These are phyloP conservation scores for Ptychochromis oligacanthus DNA, from an alignment of 2,113 vertebrate genomes.

Conservation along the genomic window DNA sequence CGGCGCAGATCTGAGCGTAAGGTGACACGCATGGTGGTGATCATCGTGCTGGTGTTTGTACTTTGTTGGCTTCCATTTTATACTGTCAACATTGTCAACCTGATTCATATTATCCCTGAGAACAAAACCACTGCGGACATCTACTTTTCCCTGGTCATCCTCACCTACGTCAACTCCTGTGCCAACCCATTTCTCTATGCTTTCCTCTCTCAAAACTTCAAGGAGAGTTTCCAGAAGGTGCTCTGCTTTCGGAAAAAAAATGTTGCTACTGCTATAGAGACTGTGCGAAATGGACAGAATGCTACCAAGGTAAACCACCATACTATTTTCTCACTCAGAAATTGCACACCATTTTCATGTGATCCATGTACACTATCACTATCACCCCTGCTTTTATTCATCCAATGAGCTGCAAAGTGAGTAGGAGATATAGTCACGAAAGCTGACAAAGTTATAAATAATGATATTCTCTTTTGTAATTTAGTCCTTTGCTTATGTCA, in stretches of 20 bases:
- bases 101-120: constrained; percentile 85
- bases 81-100: constrained; percentile 88
- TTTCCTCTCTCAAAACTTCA: constrained; percentile 92
- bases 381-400: neutral
- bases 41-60: constrained; percentile 90
- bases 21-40: constrained; percentile 93
- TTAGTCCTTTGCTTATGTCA: no score
- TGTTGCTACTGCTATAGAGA: constrained; percentile 5
- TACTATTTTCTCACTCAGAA: constrained; percentile 53
- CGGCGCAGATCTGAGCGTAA: constrained; percentile 87
- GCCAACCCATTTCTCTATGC: constrained; percentile 92
- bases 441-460: no score
- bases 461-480: no score
- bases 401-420: neutral
- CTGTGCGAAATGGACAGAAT: neutral
- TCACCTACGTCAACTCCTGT: constrained; percentile 94
- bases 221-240: constrained; percentile 88
- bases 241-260: constrained; percentile 83
- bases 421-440: no score
- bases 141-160: constrained; percentile 87
- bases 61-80: constrained; percentile 95
- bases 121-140: constrained; percentile 66
- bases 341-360: constrained; percentile 67
- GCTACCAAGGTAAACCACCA: constrained; percentile 68
- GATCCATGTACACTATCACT: neutral